Percentiles rank a stretch among this genome's conserved stretches.
These are phyloP conservation scores for Chloropsis cyanopogon DNA, from an alignment of 2,113 vertebrate genomes.

Conservation along the genomic window DNA sequence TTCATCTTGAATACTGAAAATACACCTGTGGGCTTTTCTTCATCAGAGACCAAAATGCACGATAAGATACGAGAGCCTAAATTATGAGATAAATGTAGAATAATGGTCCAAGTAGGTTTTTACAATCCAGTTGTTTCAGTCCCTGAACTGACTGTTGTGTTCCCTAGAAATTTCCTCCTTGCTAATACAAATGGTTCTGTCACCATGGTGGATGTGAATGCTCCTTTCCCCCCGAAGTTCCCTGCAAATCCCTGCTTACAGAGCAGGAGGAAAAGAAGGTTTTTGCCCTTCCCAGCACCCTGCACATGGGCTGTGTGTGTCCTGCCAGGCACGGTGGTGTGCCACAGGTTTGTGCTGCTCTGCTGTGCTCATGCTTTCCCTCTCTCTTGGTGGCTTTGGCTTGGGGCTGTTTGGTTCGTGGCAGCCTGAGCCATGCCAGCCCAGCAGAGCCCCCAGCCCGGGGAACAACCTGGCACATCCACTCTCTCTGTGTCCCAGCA, in stretches of 20 bases:
- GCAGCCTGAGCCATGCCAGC: neutral
- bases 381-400: neutral
- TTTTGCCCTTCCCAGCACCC: neutral
- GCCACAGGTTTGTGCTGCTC: neutral
- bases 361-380: neutral
- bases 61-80: fast-evolving
- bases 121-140: neutral
- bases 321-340: fast-evolving
- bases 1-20: neutral
- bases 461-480: neutral
- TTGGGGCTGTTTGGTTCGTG: neutral
- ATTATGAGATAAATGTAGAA: neutral
- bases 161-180: neutral
- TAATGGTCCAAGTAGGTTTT: neutral
- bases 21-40: neutral
- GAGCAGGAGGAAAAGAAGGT: neutral
- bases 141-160: neutral
- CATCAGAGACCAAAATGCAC: neutral
- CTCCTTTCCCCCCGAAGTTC: neutral
- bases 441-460: neutral
- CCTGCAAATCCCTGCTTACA: neutral
- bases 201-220: neutral
- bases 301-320: neutral
- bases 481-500: neutral
- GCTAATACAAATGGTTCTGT: fast-evolving